Evolutionary conservation across 1,140 invertebrate species (phyloP), one percentile per base, ranked within the genome.

Genomic region (Dysdera silvatica): DNA sequence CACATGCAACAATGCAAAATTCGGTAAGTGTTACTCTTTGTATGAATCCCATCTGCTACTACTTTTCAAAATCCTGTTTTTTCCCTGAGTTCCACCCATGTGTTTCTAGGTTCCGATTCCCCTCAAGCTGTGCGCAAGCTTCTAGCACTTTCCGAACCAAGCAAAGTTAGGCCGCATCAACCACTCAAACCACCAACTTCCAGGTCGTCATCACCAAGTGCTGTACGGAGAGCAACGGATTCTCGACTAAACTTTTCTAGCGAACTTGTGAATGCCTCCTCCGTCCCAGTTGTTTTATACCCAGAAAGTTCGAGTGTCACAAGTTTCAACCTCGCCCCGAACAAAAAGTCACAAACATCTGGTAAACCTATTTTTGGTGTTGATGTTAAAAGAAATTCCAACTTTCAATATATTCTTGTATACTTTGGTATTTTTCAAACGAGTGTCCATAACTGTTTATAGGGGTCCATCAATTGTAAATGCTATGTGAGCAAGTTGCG

Each of bases 221-320:
- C 70, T 75, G 35, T 73, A 71, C 63, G 75, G 72, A 54, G 71
- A 71, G 47, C 74, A 81, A 41, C 79, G 78, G 40, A 75, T 81
- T 48, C 33, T 37, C 63, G 57, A 18, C 76, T 59, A 8, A 89
- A 91, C 74, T 82, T 89, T 53, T 91, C 88, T 20, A 88, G 92
- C 75, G 89, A 93, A 74, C 91, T 89, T 8, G 87, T 85, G 6
- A 85, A 82, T 24, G 68, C 79, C 16, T 82, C 87, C 23, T 79
- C 71, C 29, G 52, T 88, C 2, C 87, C 88, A n/a, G 91, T 96
- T n/a, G 89, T 93, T 74, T 81, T 97, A 33, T 93, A 88, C 56
- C 88, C 90, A 16, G 94, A 97, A 76, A 94, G 90, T 74, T 95
- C 91, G 74, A 94, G 89, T 76, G 92, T 96, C 53, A 93, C 91